phyloP scores from a whole-genome alignment of 2,888 invertebrate genomes.

The Habroteleia sp. region DNA sequence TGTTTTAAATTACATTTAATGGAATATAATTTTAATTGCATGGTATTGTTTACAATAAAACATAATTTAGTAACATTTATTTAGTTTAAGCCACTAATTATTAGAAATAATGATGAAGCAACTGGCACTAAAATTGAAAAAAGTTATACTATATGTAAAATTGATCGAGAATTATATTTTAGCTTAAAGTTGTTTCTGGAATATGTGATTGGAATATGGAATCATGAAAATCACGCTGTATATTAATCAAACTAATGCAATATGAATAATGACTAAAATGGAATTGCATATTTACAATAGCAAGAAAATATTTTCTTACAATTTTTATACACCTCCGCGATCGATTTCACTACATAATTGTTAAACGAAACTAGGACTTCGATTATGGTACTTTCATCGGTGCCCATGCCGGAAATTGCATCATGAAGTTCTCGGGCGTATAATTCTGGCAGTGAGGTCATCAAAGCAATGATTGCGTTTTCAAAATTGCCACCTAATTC shows the following conservation, averaged over 20 bases:
- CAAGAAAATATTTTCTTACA: too few species aligned
- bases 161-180: too few species aligned
- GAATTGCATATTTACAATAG: slow-evolving; percentile 63
- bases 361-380: slow-evolving; percentile 95
- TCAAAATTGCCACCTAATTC: slow-evolving; percentile 95
- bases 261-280: not conserved
- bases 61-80: too few species aligned
- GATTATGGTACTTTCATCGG: slow-evolving; percentile 94
- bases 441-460: slow-evolving; percentile 92
- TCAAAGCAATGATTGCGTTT: slow-evolving; percentile 89
- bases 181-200: too few species aligned
- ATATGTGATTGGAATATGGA: too few species aligned
- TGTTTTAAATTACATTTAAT: too few species aligned
- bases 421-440: slow-evolving; percentile 92
- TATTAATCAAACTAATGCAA: slow-evolving; percentile 8
- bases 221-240: not conserved
- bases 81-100: too few species aligned
- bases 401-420: slow-evolving; percentile 91
- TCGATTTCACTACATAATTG: slow-evolving; percentile 93
- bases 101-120: too few species aligned
- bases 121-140: too few species aligned
- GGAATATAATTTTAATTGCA: too few species aligned
- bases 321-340: slow-evolving; percentile 91
- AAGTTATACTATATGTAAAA: too few species aligned
- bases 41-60: too few species aligned